These are phyloP conservation scores for Cossypha dichroa DNA, from an alignment of 2,797 vertebrate genomes.

Conservation along the genomic window DNA sequence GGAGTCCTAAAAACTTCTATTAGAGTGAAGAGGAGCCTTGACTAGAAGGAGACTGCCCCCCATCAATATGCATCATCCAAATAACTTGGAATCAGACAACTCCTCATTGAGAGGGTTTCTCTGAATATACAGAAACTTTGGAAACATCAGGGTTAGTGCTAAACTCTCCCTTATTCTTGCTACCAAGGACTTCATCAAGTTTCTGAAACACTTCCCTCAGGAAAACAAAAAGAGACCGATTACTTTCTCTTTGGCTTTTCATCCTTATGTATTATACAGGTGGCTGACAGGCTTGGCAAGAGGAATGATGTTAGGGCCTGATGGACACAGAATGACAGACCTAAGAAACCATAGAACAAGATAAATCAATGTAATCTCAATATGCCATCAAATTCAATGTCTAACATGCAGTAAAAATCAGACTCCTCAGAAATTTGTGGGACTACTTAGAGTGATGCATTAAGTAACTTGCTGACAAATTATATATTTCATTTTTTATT, in stretches of 20 bases:
- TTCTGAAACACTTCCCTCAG: neutral
- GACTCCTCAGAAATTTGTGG: neutral
- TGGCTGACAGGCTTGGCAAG: neutral
- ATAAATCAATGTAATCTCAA: neutral
- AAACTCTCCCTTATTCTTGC: neutral
- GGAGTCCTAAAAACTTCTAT: neutral
- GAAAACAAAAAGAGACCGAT: neutral
- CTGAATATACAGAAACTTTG: neutral
- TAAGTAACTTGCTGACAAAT: neutral
- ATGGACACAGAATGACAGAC: neutral
- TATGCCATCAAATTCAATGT: neutral
- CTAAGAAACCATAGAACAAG: neutral
- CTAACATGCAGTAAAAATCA: neutral
- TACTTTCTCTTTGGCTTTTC: neutral
- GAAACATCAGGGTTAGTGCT: neutral
- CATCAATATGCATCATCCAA: neutral
- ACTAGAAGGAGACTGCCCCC: neutral
- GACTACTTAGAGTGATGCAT: neutral
- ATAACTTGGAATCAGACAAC: neutral
- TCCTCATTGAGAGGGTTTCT: neutral
- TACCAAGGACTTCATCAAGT: neutral
- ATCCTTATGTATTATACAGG: neutral
- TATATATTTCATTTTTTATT: neutral
- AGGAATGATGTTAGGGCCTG: neutral
- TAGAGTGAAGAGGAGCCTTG: neutral